Conservation (phyloP, 2,797 vertebrate species). For the Phrynocephalus forsythii region DNA sequence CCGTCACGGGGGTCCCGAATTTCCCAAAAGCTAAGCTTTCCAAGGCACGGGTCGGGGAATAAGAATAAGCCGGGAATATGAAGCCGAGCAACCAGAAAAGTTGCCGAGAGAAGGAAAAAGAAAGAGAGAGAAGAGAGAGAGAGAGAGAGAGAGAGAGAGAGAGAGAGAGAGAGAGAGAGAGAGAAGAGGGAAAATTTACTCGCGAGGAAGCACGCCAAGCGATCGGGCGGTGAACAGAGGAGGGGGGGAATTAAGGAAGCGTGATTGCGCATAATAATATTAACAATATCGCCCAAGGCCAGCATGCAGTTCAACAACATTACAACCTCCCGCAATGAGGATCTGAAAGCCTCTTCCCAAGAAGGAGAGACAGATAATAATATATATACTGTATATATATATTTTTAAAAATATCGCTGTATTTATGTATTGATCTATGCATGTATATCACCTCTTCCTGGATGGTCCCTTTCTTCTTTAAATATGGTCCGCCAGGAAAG, state of each 20-base stretch:
- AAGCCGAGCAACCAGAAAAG: too few species aligned
- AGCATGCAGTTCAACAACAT: neutral
- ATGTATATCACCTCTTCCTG: constrained; percentile 63
- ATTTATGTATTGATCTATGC: neutral
- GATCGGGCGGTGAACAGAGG: neutral
- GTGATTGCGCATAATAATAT: neutral
- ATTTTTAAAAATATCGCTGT: neutral
- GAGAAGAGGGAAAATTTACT: neutral
- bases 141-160: neutral
- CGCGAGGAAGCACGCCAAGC: neutral
- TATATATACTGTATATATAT: too few species aligned
- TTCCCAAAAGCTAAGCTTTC: neutral
- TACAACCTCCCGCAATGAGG: neutral
- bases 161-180: neutral
- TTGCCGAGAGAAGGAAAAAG: neutral
- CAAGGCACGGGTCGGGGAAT: neutral
- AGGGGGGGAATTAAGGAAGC: too few species aligned
- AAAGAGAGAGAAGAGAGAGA: too few species aligned
- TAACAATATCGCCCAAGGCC: neutral
- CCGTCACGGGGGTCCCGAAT: neutral
- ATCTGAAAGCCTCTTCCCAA: neutral
- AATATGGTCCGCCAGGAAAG: constrained; percentile 76
- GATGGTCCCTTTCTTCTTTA: constrained; percentile 81
- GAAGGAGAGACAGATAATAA: neutral
- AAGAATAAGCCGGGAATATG: too few species aligned